Evolutionary conservation across 92 coral and sea anemone genomes (phyloP).

Genomic region (Porites lobata): DNA sequence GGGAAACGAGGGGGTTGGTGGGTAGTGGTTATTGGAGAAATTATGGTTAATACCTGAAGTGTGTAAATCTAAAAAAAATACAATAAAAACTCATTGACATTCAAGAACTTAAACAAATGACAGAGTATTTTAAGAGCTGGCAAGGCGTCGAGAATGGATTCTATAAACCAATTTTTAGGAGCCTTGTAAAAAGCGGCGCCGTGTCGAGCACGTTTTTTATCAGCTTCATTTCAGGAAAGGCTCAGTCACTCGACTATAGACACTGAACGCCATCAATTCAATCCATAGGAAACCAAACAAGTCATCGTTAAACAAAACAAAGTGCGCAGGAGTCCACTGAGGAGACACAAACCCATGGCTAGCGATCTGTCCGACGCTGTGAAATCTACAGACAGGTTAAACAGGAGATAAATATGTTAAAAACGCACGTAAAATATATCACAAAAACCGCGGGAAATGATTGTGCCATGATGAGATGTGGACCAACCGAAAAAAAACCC

Average conservation of each 20-base stretch:
- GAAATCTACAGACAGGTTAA: slow-evolving; percentile 66
- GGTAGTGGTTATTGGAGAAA: too few species aligned
- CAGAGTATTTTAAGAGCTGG: too few species aligned
- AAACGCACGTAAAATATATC: not conserved
- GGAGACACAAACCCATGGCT: slow-evolving; percentile 69
- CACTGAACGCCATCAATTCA: slow-evolving; percentile 74
- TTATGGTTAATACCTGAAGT: too few species aligned
- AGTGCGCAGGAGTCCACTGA: slow-evolving; percentile 70
- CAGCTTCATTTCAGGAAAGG: slow-evolving; percentile 12
- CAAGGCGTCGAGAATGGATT: too few species aligned
- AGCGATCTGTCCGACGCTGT: slow-evolving; percentile 86
- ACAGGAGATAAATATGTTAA: slow-evolving; percentile 15
- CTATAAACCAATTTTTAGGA: too few species aligned
- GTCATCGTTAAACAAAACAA: slow-evolving; percentile 75
- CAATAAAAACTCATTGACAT: too few species aligned
- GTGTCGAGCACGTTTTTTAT: not conserved
- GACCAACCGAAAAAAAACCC: too few species aligned
- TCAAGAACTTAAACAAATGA: too few species aligned
- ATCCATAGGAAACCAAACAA: slow-evolving; percentile 82
- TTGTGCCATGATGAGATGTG: too few species aligned
- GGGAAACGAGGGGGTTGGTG: too few species aligned
- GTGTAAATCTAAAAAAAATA: too few species aligned
- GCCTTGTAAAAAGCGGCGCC: too few species aligned
- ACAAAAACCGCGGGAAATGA: not conserved
- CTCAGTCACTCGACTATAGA: slow-evolving; percentile 77